These are phyloP conservation scores for Vultur gryphus DNA, from an alignment of 2,797 vertebrate genomes.

Conservation along the genomic window DNA sequence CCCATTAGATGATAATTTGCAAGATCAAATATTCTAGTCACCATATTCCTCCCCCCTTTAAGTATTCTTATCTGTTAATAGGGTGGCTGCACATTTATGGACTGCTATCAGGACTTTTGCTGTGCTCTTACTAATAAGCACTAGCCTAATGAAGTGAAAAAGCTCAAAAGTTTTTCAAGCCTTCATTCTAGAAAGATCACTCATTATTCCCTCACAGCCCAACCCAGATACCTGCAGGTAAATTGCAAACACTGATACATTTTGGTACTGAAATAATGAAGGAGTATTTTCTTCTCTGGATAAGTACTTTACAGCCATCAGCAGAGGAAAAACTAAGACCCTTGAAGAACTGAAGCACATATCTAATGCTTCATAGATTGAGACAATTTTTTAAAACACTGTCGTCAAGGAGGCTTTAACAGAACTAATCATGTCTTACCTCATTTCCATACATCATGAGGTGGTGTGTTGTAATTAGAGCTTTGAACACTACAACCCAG, in stretches of 20 bases:
- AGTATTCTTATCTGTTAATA: neutral
- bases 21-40: neutral
- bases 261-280: neutral
- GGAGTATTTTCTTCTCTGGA: neutral
- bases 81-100: neutral
- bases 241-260: neutral
- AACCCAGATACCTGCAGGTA: neutral
- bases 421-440: slow-evolving; percentile 71
- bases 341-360: neutral
- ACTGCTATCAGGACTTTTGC: neutral
- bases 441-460: slow-evolving; percentile 96
- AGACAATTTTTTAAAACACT: neutral
- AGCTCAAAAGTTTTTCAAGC: neutral
- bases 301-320: neutral
- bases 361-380: neutral
- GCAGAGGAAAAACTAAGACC: neutral
- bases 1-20: neutral
- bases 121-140: neutral
- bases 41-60: neutral
- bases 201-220: neutral
- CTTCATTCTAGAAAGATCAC: neutral
- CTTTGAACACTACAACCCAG: slow-evolving; percentile 97
- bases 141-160: neutral
- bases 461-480: slow-evolving; percentile 93
- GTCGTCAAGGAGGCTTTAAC: neutral